Evolutionary conservation across 2,797 vertebrate genomes (phyloP).

Genomic region (Spheniscus humboldti): DNA sequence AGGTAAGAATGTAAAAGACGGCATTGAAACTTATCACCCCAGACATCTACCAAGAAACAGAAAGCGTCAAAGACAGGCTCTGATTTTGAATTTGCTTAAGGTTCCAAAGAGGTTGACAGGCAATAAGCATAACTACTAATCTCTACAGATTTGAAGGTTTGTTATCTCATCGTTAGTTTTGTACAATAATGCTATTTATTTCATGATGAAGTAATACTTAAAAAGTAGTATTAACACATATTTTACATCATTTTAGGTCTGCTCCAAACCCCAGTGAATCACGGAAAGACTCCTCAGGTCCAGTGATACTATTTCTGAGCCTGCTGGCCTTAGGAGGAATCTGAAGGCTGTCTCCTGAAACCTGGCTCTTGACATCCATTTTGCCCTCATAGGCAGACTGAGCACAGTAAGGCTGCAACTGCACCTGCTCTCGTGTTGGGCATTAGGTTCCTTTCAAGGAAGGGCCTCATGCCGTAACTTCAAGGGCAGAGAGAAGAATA

Average conservation of each 20-base stretch:
- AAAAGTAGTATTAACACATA: accelerated
- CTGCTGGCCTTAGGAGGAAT: background rate
- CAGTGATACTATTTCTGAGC: background rate
- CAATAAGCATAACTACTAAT: background rate
- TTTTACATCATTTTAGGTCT: background rate
- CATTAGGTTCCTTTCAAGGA: background rate
- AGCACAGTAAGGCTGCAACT: background rate
- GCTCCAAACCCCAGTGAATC: background rate
- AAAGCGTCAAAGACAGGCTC: background rate
- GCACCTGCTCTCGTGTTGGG: background rate
- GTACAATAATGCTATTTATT: background rate
- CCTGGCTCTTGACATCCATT: background rate
- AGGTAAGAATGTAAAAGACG: background rate
- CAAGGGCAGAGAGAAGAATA: background rate
- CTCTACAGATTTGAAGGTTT: background rate
- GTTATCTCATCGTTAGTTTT: background rate
- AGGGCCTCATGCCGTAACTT: background rate
- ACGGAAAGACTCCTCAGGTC: background rate
- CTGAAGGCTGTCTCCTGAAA: background rate
- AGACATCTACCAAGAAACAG: background rate
- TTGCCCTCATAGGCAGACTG: background rate
- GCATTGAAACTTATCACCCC: background rate
- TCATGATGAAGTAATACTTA: background rate
- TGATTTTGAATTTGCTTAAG: background rate
- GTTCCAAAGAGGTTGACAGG: background rate